These are phyloP conservation scores for Netelia melanura DNA, from an alignment of 2,888 invertebrate species.

Conservation along the genomic window DNA sequence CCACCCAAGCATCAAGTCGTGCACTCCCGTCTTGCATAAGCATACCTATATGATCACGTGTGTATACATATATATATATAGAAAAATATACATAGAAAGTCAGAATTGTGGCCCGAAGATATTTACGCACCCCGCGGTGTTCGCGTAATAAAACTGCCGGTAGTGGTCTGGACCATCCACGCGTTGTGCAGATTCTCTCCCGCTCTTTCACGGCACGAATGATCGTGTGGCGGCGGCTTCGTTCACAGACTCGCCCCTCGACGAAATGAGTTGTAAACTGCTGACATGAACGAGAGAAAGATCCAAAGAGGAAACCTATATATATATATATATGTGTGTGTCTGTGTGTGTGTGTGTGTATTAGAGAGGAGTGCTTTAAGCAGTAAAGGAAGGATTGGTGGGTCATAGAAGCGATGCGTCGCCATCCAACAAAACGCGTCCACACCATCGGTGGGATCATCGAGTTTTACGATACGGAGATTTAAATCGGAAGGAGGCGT, in stretches of 20 bases:
- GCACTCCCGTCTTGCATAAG: slow-evolving; percentile 27
- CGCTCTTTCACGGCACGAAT: slow-evolving; percentile 42
- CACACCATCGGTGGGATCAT: slow-evolving; percentile 42
- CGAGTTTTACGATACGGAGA: slow-evolving; percentile 69
- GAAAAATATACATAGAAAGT: slow-evolving; percentile 13
- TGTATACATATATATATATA: neutral
- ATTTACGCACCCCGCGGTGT: slow-evolving; percentile 76
- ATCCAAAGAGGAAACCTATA: slow-evolving; percentile 55
- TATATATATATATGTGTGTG: neutral
- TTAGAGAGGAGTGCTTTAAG: slow-evolving; percentile 47
- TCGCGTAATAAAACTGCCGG: slow-evolving; percentile 76
- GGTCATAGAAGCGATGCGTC: slow-evolving; percentile 54
- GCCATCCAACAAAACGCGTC: slow-evolving; percentile 45
- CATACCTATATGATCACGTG: neutral
- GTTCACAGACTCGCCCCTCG: slow-evolving; percentile 53
- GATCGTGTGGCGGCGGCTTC: slow-evolving; percentile 53
- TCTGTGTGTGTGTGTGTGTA: neutral
- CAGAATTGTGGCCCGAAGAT: slow-evolving; percentile 67
- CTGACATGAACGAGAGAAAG: slow-evolving; percentile 62
- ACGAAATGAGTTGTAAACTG: slow-evolving; percentile 80
- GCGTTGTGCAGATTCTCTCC: slow-evolving; percentile 36
- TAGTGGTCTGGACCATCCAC: slow-evolving; percentile 49
- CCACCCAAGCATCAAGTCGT: slow-evolving; percentile 55
- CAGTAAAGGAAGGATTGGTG: slow-evolving; percentile 63
- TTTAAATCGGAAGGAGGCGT: slow-evolving; percentile 67